Conservation (phyloP, 1,140 invertebrate species). For the Drosophila subpulchrella region DNA sequence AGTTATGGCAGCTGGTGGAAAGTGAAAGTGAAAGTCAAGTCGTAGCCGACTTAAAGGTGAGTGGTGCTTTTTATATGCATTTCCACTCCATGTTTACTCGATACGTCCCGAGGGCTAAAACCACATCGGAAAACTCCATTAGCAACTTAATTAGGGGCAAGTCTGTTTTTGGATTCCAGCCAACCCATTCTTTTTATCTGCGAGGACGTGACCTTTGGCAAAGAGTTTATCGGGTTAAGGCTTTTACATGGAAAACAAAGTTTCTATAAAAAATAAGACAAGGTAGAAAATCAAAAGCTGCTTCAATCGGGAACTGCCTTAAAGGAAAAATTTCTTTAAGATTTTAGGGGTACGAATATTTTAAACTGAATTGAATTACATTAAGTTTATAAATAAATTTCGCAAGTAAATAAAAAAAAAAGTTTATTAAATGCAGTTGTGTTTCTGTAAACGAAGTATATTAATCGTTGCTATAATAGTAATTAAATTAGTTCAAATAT, state of each 20-base stretch:
- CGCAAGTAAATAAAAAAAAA: no score
- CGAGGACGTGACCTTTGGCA: conserved; percentile 15
- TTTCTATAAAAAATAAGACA: background rate
- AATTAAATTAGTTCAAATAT: no score
- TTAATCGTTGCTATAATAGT: no score
- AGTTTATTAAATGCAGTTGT: no score
- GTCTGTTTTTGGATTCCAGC: conserved; percentile 25
- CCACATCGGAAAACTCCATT: conserved; percentile 44
- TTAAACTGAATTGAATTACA: no score
- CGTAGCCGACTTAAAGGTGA: conserved; percentile 18
- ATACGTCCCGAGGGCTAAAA: conserved; percentile 1
- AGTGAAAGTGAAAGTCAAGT: conserved; percentile 11
- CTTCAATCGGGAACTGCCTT: background rate
- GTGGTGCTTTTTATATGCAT: conserved; percentile 4
- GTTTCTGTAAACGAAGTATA: no score
- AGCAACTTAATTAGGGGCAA: conserved; percentile 42
- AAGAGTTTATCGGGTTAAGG: conserved; percentile 2
- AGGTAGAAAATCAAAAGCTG: background rate
- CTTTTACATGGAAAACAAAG: background rate
- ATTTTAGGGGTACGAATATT: no score
- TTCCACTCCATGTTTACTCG: background rate
- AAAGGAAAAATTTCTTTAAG: background rate
- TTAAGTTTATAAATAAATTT: no score
- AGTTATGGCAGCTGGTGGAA: conserved; percentile 26
- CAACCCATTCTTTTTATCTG: background rate